These are phyloP conservation scores for Siniperca scherzeri DNA, from an alignment of 2,797 vertebrate species.

Conservation along the genomic window DNA sequence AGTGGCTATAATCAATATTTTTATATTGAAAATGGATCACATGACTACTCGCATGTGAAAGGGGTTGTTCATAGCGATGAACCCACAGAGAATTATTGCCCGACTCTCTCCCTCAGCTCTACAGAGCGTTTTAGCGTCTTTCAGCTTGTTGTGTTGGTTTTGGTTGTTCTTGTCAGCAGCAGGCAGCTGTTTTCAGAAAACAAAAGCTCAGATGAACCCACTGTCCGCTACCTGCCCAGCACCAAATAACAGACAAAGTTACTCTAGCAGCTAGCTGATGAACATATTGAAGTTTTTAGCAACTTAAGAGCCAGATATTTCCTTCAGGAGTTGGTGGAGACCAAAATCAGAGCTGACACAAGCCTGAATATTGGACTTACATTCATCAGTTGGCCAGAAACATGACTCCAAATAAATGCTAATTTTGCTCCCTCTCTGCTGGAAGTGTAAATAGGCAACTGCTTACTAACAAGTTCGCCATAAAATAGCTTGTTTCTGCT, in stretches of 20 bases:
- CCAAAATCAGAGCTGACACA: neutral
- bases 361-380: neutral
- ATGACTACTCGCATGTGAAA: neutral
- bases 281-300: neutral
- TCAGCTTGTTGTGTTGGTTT: slow-evolving; percentile 3
- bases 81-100: neutral
- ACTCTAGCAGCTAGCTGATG: neutral
- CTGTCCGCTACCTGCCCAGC: neutral
- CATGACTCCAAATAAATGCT: neutral
- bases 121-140: neutral
- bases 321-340: neutral
- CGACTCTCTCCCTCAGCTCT: neutral
- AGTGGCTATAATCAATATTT: too few relatives aligned
- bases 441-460: neutral
- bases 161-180: slow-evolving; percentile 2
- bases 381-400: neutral
- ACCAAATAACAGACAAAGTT: neutral
- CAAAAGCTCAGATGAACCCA: neutral
- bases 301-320: slow-evolving; percentile 19
- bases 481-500: neutral
- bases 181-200: neutral
- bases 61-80: neutral
- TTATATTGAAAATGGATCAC: neutral
- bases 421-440: neutral
- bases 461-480: neutral